Base-by-base conservation (phyloP, 2,113 vertebrate species). In the Donacobius atricapilla region DNA sequence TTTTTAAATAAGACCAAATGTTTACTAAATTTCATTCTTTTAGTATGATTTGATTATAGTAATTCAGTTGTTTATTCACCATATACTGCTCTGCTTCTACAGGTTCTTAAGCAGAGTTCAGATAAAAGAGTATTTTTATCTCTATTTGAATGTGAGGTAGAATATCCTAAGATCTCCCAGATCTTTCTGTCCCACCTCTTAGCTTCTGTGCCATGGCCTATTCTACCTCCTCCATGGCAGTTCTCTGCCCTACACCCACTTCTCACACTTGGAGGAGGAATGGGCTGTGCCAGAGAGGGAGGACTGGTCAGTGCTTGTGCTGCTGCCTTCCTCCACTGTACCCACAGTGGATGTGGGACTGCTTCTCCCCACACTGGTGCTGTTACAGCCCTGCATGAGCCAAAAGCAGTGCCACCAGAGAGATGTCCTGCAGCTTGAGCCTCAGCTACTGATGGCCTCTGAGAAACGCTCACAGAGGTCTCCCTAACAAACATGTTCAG, bases 331-430 rank as follows among this genome's bases (percentile, higher is more conserved):
- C 12, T 35, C 47, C 53, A 20, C 47, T 0, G 0, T 5, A 13
- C 15, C 40, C 9, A 2, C 2, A 2, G 30, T 1, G 3, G 15
- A 7, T 3, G 5, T 2, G 11, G 31, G 44, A 28, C 33, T 24
- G 21, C 54, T 35, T 28, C 48, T 72, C 27, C 64, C 44, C 64
- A 33, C 27, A 9, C 28, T 0, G 5, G 19, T 31, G 56, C 40
- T 47, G 25, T 7, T 15, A 9, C 54, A 65, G 60, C 35, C 50
- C 45, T 42, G 40, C 11, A 1, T 1, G 11, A 48, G 25, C 37
- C 30, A 53, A 27, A 40, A 51, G 31, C 72, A 44, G 37, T 13
- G n/a, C 22, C 44, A 68, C 48, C 64, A n/a, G n/a, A 22, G 21
- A 16, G 35, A 19, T 5, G 28, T 40, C 40, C 47, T 44, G 28